These are phyloP conservation scores for Oryzias woworae DNA, from an alignment of 2,113 vertebrate genomes.

Conservation along the genomic window DNA sequence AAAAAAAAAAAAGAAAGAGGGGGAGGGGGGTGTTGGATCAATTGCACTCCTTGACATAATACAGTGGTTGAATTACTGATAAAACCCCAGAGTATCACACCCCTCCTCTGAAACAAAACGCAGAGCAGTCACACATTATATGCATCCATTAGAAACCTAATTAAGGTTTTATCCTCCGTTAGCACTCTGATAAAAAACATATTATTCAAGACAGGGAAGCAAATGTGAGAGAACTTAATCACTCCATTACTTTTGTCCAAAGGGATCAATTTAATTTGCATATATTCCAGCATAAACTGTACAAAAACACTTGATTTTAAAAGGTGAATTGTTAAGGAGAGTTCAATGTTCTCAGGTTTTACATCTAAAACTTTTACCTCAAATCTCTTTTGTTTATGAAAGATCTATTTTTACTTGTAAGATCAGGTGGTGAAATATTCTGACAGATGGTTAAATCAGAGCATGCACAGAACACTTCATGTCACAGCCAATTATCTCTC, in stretches of 20 bases:
- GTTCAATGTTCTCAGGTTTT: too few species aligned
- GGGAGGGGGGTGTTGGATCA: not conserved
- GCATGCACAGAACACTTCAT: constrained; percentile 20
- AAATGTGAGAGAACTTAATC: constrained; percentile 22
- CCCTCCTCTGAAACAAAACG: constrained; percentile 22
- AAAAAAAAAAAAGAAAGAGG: constrained; percentile 1
- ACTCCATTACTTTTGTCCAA: constrained; percentile 24
- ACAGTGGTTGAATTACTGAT: not conserved
- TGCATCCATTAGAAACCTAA: constrained; percentile 31
- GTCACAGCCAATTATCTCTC: constrained; percentile 41
- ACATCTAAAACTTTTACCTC: not conserved
- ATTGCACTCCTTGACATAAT: constrained; percentile 14
- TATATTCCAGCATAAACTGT: constrained; percentile 13
- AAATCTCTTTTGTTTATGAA: not conserved
- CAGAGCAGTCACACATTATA: constrained; percentile 17
- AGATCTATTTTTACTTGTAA: not conserved
- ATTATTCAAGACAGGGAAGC: constrained; percentile 37
- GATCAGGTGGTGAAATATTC: constrained; percentile 7
- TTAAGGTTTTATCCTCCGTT: constrained; percentile 24
- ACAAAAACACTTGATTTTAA: not conserved
- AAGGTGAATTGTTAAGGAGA: not conserved
- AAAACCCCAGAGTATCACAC: not conserved
- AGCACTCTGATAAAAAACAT: constrained; percentile 28
- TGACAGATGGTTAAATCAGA: constrained; percentile 30
- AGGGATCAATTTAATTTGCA: constrained; percentile 24